Evolutionary conservation across 35 echinoderm and acorn worm species (phyloP).

Genomic region (Apostichopus parvimensis): DNA sequence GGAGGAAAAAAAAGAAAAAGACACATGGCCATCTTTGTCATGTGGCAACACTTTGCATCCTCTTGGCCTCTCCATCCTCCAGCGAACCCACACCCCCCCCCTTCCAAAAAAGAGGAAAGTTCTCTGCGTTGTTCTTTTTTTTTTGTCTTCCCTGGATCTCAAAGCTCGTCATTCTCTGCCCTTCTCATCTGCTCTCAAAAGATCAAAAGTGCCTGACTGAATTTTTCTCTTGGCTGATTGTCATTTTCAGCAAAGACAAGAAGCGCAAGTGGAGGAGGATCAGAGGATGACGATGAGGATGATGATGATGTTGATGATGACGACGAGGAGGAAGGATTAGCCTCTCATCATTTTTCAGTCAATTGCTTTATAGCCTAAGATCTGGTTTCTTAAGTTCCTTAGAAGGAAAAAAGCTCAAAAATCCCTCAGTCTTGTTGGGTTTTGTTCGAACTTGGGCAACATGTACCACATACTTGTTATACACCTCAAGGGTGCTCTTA

Average conservation of each 20-base stretch:
- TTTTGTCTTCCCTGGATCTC: neutral
- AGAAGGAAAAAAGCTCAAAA: no score
- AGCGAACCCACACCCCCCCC: neutral
- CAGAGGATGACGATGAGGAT: slow-evolving; percentile 27
- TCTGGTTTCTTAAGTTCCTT: no score
- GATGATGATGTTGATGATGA: slow-evolving; percentile 51
- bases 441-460: no score
- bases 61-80: neutral
- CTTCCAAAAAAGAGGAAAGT: neutral
- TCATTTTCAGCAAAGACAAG: slow-evolving; percentile 83
- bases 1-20: no score
- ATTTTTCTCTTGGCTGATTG: slow-evolving; percentile 36
- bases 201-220: neutral
- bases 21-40: no score
- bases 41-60: neutral
- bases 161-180: neutral
- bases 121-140: neutral
- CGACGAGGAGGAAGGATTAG: slow-evolving; percentile 92
- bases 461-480: no score
- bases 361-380: no score
- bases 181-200: slow-evolving; percentile 2
- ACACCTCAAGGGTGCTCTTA: no score
- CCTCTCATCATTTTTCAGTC: no score
- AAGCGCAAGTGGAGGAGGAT: slow-evolving; percentile 83
- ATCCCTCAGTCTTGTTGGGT: no score